Conservation (phyloP, 53 echinoderm and acorn worm genomes). For the Apostichopus leukothele region DNA sequence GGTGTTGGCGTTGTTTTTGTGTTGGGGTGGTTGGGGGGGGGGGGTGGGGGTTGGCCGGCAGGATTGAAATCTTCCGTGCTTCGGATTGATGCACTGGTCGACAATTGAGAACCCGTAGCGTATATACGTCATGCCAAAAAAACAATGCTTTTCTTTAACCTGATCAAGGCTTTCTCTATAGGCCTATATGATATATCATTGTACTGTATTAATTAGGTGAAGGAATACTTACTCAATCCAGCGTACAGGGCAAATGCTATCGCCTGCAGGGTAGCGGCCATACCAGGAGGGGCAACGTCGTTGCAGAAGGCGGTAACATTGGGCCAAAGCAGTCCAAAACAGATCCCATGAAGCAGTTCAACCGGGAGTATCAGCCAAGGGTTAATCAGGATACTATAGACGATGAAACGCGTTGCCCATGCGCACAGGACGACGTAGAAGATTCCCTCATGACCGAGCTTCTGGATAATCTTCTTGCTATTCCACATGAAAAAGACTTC, state of each 20-base stretch:
- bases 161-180: background rate
- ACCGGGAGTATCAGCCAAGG: constrained; percentile 82
- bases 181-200: background rate
- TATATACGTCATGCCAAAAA: no score
- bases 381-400: constrained; percentile 72
- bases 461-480: constrained; percentile 47
- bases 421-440: constrained; percentile 61
- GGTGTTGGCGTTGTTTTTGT: no score
- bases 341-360: constrained; percentile 84
- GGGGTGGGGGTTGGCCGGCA: no score
- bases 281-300: constrained; percentile 76
- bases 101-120: no score
- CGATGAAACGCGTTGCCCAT: constrained; percentile 75
- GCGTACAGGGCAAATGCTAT: constrained; percentile 48
- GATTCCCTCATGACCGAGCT: constrained; percentile 46
- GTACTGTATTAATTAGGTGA: background rate
- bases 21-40: no score
- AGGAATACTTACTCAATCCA: constrained; percentile 48
- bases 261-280: constrained; percentile 83
- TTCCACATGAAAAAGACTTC: constrained; percentile 56
- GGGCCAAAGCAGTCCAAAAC: constrained; percentile 81
- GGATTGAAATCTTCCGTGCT: no score
- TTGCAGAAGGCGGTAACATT: constrained; percentile 74
- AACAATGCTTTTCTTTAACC: no score
- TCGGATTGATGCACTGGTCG: no score